These are phyloP conservation scores for Holcopasites calliopsidis DNA, from an alignment of 1,140 invertebrate genomes.

Conservation along the genomic window DNA sequence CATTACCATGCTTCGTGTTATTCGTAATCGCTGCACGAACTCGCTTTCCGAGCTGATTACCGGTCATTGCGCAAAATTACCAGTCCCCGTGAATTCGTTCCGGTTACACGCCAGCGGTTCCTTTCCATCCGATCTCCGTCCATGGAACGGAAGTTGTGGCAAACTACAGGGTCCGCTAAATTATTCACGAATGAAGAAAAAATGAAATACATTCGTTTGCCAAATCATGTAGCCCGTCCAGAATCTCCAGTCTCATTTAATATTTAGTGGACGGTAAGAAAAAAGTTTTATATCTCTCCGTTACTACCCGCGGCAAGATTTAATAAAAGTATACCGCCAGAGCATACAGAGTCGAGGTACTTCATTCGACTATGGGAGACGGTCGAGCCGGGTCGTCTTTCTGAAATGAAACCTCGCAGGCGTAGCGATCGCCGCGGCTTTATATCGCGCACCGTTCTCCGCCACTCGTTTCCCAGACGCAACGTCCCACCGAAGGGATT, in stretches of 20 bases:
- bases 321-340: background rate
- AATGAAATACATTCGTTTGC: too few species aligned
- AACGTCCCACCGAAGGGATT: background rate
- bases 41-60: background rate
- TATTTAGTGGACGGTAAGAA: too few species aligned
- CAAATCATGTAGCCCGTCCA: too few species aligned
- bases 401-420: constrained; percentile 5
- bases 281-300: too few species aligned
- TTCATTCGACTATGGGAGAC: background rate
- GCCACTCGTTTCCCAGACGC: background rate
- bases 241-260: too few species aligned
- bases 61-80: background rate
- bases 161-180: too few species aligned
- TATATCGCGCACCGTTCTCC: background rate
- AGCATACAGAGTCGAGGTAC: too few species aligned
- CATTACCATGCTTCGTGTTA: background rate
- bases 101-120: too few species aligned
- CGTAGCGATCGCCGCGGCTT: background rate
- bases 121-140: too few species aligned
- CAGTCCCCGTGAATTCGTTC: background rate
- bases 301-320: too few species aligned
- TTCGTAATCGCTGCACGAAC: background rate
- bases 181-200: too few species aligned
- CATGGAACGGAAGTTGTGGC: too few species aligned
- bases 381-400: background rate